Base-by-base conservation (phyloP, 2,888 invertebrate species). In the Sinelater perroti region DNA sequence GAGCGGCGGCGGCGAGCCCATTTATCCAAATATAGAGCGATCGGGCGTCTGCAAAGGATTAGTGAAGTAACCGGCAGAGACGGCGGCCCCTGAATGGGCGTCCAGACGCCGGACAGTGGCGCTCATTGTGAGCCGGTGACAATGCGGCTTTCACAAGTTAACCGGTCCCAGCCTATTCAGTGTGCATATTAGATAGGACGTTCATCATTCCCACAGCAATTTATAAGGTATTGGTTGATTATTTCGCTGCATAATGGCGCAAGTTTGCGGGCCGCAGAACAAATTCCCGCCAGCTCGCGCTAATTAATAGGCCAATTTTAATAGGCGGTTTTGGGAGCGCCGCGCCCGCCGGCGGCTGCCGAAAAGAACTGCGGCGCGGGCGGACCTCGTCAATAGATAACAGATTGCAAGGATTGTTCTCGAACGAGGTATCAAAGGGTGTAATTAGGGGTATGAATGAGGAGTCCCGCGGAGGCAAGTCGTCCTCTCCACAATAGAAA, bases 141-240 rank as follows among this genome's bases (percentile, higher is more conserved):
- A 65, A 63, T 63, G 51, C 47, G 54, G 59, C 62, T 63, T 65
- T 62, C 63, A 62, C 42, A 62, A 65, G 63, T 63, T 65, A 65
- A 65, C 65, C 60, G 63, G 56, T 60, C 65, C 64, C 56, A 57
- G 59, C 63, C 64, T 57, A 67, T 67, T 66, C 64, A 63, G 49
- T 56, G 60, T 65, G 65, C 64, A 67, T 67, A 67, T 67, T 67
- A 66, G 65, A 66, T 61, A 61, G 65, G 52, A 63, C 62, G 63
- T 66, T 62, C 63, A 66, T 67, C 66, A 66, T 63, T 63, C 60
- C 51, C 51, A 35, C 30, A 58, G 57, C 64, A 61, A 67, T 65
- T 67, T 67, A 67, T 66, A 67, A 63, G 63, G 61, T 64, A 63
- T 64, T 63, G 65, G 62, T 62, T 64, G 60, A 66, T 64, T 67